Evolutionary conservation across 2,113 vertebrate genomes (phyloP).

Genomic region (Lycaon pictus): DNA sequence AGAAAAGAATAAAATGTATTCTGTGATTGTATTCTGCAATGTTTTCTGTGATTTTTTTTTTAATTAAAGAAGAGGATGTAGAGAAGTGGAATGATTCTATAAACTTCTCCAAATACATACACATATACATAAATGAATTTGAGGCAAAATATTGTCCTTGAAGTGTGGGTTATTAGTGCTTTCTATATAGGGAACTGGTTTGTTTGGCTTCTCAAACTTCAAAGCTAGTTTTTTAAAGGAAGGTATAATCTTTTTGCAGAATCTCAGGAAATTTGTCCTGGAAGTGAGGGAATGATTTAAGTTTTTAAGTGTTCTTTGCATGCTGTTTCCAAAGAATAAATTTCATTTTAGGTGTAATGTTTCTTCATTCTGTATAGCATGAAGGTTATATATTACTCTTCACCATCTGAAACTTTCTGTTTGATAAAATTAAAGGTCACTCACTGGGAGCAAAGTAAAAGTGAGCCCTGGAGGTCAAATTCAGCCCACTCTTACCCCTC

Average conservation of each 20-base stretch:
- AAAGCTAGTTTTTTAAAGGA: conserved; percentile 51
- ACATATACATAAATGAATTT: background rate
- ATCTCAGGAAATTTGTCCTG: background rate
- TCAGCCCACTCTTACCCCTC: background rate
- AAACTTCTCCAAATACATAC: too few species aligned
- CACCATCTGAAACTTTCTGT: background rate
- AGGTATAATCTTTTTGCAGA: conserved; percentile 30
- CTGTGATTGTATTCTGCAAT: background rate
- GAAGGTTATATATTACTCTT: background rate
- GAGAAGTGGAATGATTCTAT: background rate
- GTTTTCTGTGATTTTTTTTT: background rate
- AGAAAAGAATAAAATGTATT: background rate
- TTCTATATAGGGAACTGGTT: background rate
- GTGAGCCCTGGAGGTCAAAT: background rate
- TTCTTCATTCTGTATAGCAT: background rate
- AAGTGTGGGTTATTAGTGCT: background rate
- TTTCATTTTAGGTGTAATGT: conserved; percentile 34
- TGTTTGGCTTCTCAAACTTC: background rate
- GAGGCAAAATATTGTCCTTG: background rate
- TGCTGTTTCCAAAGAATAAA: background rate
- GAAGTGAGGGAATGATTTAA: conserved; percentile 37
- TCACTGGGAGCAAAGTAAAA: background rate
- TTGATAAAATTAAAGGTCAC: conserved; percentile 10
- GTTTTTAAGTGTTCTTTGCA: background rate
- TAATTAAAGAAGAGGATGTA: background rate